Evolutionary conservation across 2,797 vertebrate genomes (phyloP), one percentile per base, ranked within the genome.

Genomic region (Parauchenoglanis ngamensis): DNA sequence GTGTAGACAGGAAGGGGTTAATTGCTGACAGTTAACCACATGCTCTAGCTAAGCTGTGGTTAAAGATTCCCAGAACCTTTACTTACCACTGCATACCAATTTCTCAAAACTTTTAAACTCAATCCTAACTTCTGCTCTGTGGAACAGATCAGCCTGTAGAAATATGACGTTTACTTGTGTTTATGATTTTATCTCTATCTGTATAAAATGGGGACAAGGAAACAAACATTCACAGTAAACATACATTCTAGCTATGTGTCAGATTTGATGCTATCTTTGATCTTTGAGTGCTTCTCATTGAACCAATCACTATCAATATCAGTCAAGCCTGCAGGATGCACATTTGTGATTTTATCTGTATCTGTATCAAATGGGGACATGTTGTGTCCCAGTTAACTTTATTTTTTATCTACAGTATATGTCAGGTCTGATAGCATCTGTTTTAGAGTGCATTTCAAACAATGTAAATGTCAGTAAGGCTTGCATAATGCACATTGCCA

Each of bases 1-100:
- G 10, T 75, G 44, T 46, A n/a, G 23, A 49, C 52, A 77, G n/a
- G 52, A 54, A 77, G 7, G 7, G 8, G 75, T 54, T 54, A 17
- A 77, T 54, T n/a, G 12, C n/a, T 77, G 75, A 77, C 25, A 15
- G 75, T 12, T 54, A 77, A 54, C 15, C 49, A 28, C 49, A n/a
- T 28, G 19, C 25, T 54, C 6, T 28, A 54, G n/a, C 46, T 54
- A n/a, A 54, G 25, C 49, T 7, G 2, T n/a, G 25, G 46, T 52
- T 76, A 52, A 72, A 23, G 83, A 86, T 92, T 87, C 80, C 52
- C 52, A 57, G 86, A 89, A 90, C 88, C 72, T 87, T 44, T 63
- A 57, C 84, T 90, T 88, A 90, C 75, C 80, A 5, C 40, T 52
- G 57, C 25, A 68, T 79, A 25, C 10, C 2, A 59, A 80, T 77